A percentile compares a stretch with the other conserved stretches of the same genome.
Evolutionary conservation across 1,140 invertebrate genomes (phyloP).

Genomic region (Acyrthosiphon pisum): DNA sequence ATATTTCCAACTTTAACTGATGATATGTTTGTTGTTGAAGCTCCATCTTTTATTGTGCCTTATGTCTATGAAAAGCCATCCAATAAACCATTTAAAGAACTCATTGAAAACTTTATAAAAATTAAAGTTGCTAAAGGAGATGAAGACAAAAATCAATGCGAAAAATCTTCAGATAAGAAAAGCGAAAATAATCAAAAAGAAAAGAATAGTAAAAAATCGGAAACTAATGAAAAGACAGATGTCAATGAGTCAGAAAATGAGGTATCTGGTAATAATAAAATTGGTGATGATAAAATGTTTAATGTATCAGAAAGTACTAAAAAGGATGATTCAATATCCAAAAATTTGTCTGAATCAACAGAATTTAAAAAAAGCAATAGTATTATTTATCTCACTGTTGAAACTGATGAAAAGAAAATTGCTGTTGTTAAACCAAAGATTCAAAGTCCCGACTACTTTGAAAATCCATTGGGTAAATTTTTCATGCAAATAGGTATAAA

Average conservation of each 20-base stretch:
- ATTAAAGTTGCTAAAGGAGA: slow-evolving; percentile 61
- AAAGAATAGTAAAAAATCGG: slow-evolving; percentile 64
- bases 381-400: slow-evolving; percentile 55
- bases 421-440: slow-evolving; percentile 59
- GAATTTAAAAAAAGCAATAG: slow-evolving; percentile 61
- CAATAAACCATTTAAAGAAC: slow-evolving; percentile 77
- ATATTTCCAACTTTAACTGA: slow-evolving; percentile 82
- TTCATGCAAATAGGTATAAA: slow-evolving; percentile 91
- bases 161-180: slow-evolving; percentile 61
- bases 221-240: slow-evolving; percentile 61
- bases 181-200: slow-evolving; percentile 62
- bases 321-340: slow-evolving; percentile 58
- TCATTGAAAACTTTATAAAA: slow-evolving; percentile 73
- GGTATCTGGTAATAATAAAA: slow-evolving; percentile 61
- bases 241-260: slow-evolving; percentile 65
- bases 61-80: slow-evolving; percentile 92
- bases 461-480: slow-evolving; percentile 87
- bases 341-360: slow-evolving; percentile 62
- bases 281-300: slow-evolving; percentile 58
- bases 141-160: slow-evolving; percentile 62
- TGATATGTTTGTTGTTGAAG: slow-evolving; percentile 89
- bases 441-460: slow-evolving; percentile 71
- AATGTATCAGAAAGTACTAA: slow-evolving; percentile 59
- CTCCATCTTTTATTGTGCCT: slow-evolving; percentile 88
- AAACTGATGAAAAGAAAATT: slow-evolving; percentile 58